phyloP scores from a whole-genome alignment of 1,140 invertebrate genomes.

The fruit fly (Drosophila melanogaster) region Release_6_plus_ISO1_MT NT_037436.4:9253001-9253500 shows the following conservation, averaged over 20 bases:
- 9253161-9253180: constrained; percentile 38
- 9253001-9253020: constrained; percentile 55
- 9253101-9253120: constrained; percentile 51
- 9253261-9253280: constrained; percentile 29
- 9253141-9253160: constrained; percentile 15
- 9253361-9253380: not conserved
- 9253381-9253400: not conserved
- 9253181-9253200: not conserved
- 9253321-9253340: constrained; percentile 11
- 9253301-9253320: constrained; percentile 11
- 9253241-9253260: constrained; percentile 20
- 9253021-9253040: constrained; percentile 79
- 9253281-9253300: constrained; percentile 23
- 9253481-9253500: constrained; percentile 78
- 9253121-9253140: constrained; percentile 53
- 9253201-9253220: constrained; percentile 17
- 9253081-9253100: constrained; percentile 66
- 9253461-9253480: constrained; percentile 82
- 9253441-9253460: constrained; percentile 74
- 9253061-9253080: constrained; percentile 68
- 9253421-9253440: constrained; percentile 57
- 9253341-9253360: constrained; percentile 3
- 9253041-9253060: constrained; percentile 71
- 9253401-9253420: constrained; percentile 57
- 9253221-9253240: constrained; percentile 9